Evolutionary conservation across 2,113 vertebrate species (phyloP).

Genomic region (Circaetus gallicus): DNA sequence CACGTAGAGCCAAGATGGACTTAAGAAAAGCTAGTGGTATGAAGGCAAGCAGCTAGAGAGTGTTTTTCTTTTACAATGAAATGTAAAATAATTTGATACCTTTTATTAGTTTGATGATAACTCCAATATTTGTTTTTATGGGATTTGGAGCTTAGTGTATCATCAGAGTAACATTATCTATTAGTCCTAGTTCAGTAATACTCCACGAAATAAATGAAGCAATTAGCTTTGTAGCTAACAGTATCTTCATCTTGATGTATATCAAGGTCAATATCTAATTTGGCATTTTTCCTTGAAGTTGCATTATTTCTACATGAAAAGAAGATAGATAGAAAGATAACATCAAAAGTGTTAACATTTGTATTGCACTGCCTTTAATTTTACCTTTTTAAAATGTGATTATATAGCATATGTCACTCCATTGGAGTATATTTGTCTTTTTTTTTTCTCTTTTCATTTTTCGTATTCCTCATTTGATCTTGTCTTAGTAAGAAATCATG

Average conservation of each 20-base stretch:
- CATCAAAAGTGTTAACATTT: not conserved
- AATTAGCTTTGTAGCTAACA: not conserved
- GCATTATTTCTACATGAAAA: not conserved
- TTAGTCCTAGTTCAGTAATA: not conserved
- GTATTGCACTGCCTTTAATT: not conserved
- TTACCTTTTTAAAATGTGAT: not conserved
- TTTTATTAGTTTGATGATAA: not conserved
- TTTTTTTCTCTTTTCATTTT: not conserved
- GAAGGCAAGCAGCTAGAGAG: not conserved
- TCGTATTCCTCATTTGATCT: not conserved
- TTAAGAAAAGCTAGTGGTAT: not conserved
- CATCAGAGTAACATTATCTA: not conserved
- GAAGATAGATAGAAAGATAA: not conserved
- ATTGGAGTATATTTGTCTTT: not conserved
- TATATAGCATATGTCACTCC: not conserved
- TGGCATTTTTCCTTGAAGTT: not conserved
- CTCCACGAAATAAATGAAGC: not conserved
- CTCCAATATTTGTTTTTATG: not conserved
- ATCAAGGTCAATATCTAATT: not conserved
- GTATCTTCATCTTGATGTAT: not conserved
- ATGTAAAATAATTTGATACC: not conserved
- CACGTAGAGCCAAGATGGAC: not conserved
- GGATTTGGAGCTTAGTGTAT: not conserved
- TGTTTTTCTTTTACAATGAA: not conserved
- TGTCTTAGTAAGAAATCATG: not conserved